phyloP scores from a whole-genome alignment of 2,113 vertebrate genomes.

The Meleagris gallopavo region DNA sequence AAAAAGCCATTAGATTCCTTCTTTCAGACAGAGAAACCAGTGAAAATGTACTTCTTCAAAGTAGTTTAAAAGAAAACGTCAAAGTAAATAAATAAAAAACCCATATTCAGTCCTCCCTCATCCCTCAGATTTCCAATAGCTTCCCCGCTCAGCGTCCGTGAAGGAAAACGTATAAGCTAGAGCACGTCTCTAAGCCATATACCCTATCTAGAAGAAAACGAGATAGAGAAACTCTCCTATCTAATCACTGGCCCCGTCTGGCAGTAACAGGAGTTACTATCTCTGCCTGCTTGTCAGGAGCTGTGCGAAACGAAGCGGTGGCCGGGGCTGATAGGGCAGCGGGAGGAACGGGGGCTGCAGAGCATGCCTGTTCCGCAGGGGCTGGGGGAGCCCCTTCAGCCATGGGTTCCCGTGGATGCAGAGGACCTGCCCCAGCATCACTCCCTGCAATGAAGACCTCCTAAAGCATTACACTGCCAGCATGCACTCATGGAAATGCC shows the following conservation, averaged over 20 bases:
- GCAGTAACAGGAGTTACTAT: conserved; percentile 56
- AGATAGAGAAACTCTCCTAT: conserved; percentile 56
- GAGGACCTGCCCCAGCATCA: background rate
- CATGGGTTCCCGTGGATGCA: fast-evolving
- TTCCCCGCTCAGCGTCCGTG: background rate
- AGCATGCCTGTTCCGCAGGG: fast-evolving
- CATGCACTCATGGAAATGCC: background rate
- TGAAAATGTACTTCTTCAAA: conserved; percentile 46
- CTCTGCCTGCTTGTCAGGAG: conserved; percentile 52
- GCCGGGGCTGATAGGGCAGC: background rate
- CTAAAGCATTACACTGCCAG: background rate
- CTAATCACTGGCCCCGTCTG: conserved; percentile 47
- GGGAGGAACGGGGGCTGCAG: background rate
- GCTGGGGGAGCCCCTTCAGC: background rate
- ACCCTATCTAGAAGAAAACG: background rate
- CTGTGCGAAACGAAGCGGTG: background rate
- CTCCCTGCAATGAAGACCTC: background rate
- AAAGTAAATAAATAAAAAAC: conserved; percentile 52
- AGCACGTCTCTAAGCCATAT: conserved; percentile 7
- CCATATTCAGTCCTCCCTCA: background rate
- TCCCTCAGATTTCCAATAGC: conserved; percentile 29
- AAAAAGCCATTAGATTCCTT: background rate
- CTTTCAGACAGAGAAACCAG: conserved; percentile 50
- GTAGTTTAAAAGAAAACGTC: conserved; percentile 38
- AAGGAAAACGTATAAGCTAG: conserved; percentile 6